Evolutionary conservation across 92 coral and sea anemone genomes (phyloP), one percentile per base, ranked within the genome.

Genomic region (Anthopleura xanthogrammica): DNA sequence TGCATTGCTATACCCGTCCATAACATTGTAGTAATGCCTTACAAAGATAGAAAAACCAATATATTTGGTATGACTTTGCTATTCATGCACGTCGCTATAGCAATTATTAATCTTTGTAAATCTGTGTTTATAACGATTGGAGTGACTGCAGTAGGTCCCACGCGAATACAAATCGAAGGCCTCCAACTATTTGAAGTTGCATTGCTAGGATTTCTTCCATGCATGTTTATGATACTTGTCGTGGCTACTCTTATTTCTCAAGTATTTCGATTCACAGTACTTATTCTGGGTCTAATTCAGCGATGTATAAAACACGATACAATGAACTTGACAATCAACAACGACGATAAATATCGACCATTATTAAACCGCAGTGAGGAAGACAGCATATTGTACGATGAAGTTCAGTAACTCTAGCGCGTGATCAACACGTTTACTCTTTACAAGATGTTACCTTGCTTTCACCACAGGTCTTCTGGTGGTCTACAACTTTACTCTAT

Each of bases 41-140:
- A 29, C 1, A 29, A 29, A 29, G 36, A 29, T 29, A 29, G 36
- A 29, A 29, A 29, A 29, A 29, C 36, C 36, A 29, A 29, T 29
- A 29, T 29, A 29, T 29, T 29, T 29, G 36, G 36, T 29, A 29
- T 29, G 1, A 29, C 36, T 29, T 29, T 29, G 36, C 36, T 29
- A 29, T 29, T 78, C 41, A 56, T 50, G 58, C 85, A 77, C 58
- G 88, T 90, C 42, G 79, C 77, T 50, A 19, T 90, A 23, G 90
- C 91, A 41, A 80, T 85, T 7, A 77, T 87, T 68, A 90, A 86
- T 72, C 81, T 88, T 75, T 62, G 73, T 76, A 91, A 85, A 66
- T 76, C 91, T 2, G 76, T 79, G 39, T 75, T 83, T n/a, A 65
- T 40, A 39, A 79, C 86, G 4, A 46, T 62, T 41, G 81, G 86